A percentile compares a stretch with the other conserved stretches of the same genome.
Conservation (phyloP, 2,888 invertebrate species). For the Muschampia plurimacula region DNA sequence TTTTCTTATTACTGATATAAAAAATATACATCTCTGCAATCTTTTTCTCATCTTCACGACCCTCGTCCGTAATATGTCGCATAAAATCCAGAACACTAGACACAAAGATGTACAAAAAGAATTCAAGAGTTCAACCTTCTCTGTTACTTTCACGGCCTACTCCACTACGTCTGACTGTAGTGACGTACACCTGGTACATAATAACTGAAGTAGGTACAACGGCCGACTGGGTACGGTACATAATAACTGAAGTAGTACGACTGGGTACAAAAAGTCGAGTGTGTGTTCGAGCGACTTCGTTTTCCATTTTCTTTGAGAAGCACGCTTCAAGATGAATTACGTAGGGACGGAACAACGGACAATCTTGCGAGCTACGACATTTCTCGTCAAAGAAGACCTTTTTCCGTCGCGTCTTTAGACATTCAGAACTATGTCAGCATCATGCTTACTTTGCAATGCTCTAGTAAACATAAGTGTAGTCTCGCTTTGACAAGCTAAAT, state of each 20-base stretch:
- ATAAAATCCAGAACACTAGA: conserved; percentile 19
- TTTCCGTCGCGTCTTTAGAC: conserved; percentile 17
- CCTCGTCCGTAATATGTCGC: conserved; percentile 15
- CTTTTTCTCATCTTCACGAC: conserved; percentile 16
- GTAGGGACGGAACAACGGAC: conserved; percentile 16
- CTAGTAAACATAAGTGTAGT: conserved; percentile 4
- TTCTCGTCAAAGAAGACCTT: conserved; percentile 21
- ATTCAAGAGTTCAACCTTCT: conserved; percentile 32
- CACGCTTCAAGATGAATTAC: conserved; percentile 24
- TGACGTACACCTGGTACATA: too few species aligned
- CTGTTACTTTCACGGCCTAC: conserved; percentile 23
- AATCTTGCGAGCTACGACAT: conserved; percentile 21
- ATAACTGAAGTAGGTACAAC: conserved; percentile 8
- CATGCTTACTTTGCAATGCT: conserved; percentile 8
- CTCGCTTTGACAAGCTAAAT: background rate
- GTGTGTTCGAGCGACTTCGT: conserved; percentile 15
- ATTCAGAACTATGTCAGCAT: conserved; percentile 31
- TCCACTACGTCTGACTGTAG: background rate
- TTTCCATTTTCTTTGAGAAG: conserved; percentile 32
- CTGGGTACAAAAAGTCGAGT: conserved; percentile 20
- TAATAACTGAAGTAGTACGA: conserved; percentile 9
- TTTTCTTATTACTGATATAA: background rate
- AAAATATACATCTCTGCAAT: conserved; percentile 2
- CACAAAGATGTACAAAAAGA: conserved; percentile 23
- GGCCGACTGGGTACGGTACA: background rate